Percentiles rank a stretch among this genome's conserved stretches.
Conservation (phyloP, 2,113 vertebrate species). For the Megalops atlanticus region DNA sequence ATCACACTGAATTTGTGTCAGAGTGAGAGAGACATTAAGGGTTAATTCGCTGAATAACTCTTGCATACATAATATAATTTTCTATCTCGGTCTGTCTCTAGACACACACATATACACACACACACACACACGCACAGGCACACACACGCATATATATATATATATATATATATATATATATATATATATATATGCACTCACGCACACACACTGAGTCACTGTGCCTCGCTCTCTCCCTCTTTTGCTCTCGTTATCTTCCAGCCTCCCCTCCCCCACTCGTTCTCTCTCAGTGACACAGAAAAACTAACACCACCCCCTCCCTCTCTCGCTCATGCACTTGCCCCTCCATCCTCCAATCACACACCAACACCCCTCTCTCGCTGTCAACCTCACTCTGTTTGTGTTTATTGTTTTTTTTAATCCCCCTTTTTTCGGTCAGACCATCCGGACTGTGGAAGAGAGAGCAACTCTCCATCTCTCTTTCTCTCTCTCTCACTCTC, state of each 20-base stretch:
- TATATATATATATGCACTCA: constrained; percentile 33
- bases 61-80: constrained; percentile 57
- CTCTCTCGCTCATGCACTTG: constrained; percentile 43
- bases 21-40: constrained; percentile 12
- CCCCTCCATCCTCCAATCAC: constrained; percentile 48
- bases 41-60: constrained; percentile 47
- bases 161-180: no score
- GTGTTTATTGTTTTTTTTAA: constrained; percentile 37
- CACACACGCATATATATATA: constrained; percentile 40
- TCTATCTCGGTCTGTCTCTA: constrained; percentile 42
- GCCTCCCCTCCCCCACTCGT: constrained; percentile 62
- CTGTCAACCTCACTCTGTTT: constrained; percentile 32
- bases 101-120: constrained; percentile 40
- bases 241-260: constrained; percentile 55
- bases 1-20: background rate
- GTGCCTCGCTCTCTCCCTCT: constrained; percentile 53
- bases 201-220: constrained; percentile 56
- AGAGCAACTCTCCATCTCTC: constrained; percentile 27
- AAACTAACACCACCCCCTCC: constrained; percentile 61
- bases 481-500: constrained; percentile 2
- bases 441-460: constrained; percentile 18
- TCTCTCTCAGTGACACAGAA: constrained; percentile 72
- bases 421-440: constrained; percentile 28
- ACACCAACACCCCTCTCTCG: constrained; percentile 58
- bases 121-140: constrained; percentile 27